phyloP scores from a whole-genome alignment of 2,888 invertebrate species.

The Archips xylosteana region DNA sequence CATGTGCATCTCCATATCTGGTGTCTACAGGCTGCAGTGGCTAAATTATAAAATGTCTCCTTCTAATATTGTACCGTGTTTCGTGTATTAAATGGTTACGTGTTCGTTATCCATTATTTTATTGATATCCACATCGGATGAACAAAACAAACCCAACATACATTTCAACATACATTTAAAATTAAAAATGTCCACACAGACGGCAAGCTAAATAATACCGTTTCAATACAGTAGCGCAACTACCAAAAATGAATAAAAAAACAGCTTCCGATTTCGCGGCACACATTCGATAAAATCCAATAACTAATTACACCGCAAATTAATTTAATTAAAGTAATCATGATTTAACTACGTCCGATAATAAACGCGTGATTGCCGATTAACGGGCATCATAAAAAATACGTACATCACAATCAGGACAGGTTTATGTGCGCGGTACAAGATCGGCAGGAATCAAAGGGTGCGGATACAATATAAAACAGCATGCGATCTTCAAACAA shows the following conservation, averaged over 20 bases:
- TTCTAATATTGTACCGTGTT: too few species aligned
- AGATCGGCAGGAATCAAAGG: conserved; percentile 12
- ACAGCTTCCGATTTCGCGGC: not conserved
- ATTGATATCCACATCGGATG: too few species aligned
- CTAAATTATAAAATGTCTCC: too few species aligned
- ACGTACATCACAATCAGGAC: conserved; percentile 37
- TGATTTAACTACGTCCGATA: conserved; percentile 29
- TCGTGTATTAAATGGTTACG: too few species aligned
- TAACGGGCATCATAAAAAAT: conserved; percentile 38
- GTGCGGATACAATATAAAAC: not conserved
- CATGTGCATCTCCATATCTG: too few species aligned
- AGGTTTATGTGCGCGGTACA: conserved; percentile 29
- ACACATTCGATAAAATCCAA: not conserved
- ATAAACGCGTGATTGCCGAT: conserved; percentile 28
- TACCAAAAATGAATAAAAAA: not conserved
- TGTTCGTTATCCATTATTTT: too few species aligned
- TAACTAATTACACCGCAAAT: conserved; percentile 30
- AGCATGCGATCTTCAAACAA: not conserved
- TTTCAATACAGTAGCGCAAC: not conserved
- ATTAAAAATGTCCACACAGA: too few species aligned
- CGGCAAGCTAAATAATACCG: not conserved
- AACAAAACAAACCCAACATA: too few species aligned
- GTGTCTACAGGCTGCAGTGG: too few species aligned
- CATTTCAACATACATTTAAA: too few species aligned
- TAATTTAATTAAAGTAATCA: conserved; percentile 36